These are phyloP conservation scores for Catharus minimus DNA, from an alignment of 2,113 vertebrate genomes.

Conservation along the genomic window DNA sequence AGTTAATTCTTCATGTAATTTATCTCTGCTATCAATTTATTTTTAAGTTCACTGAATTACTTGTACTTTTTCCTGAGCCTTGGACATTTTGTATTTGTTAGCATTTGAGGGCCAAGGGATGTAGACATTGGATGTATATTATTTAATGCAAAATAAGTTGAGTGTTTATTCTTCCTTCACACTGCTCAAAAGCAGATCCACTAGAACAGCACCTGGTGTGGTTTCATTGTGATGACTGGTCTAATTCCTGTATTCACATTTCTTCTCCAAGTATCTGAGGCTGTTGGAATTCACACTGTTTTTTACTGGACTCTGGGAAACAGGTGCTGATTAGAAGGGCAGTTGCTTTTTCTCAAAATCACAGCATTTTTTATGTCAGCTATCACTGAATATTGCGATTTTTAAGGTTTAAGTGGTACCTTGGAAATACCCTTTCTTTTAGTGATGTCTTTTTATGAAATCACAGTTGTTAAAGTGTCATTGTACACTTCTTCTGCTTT, in stretches of 20 bases:
- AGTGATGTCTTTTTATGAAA: background rate
- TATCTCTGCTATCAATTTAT: background rate
- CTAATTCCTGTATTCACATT: background rate
- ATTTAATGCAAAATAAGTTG: background rate
- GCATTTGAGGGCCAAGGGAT: fast-evolving
- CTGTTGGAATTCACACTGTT: background rate
- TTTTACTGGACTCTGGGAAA: background rate
- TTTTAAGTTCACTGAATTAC: background rate
- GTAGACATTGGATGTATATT: background rate
- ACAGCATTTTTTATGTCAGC: background rate
- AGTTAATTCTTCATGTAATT: background rate
- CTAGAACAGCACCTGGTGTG: background rate
- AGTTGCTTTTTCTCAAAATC: background rate
- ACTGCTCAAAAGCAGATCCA: background rate
- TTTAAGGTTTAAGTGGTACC: background rate
- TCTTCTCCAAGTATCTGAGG: background rate
- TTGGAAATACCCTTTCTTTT: background rate
- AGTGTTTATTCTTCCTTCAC: background rate
- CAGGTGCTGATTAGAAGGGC: background rate
- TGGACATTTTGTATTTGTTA: background rate
- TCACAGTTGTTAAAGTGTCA: background rate
- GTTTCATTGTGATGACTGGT: background rate
- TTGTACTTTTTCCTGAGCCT: background rate
- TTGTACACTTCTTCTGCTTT: background rate
- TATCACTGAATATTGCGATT: background rate